Evolutionary conservation across 1,140 invertebrate genomes (phyloP).

Genomic region (Trachelipus rathkii): DNA sequence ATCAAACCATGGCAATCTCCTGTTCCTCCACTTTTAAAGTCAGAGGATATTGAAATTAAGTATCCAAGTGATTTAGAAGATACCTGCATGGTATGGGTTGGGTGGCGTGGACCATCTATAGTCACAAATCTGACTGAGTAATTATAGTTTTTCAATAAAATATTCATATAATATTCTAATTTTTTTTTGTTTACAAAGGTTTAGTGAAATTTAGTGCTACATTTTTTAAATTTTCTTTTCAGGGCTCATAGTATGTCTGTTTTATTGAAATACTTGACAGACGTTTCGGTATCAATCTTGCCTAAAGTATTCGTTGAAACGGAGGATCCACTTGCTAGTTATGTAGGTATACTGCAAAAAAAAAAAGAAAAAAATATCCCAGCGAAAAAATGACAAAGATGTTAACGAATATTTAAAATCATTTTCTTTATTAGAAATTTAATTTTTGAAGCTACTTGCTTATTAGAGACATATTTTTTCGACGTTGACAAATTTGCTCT

Average conservation of each 20-base stretch:
- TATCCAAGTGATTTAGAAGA: constrained; percentile 83
- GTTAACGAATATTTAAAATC: no score
- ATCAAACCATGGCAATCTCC: constrained; percentile 68
- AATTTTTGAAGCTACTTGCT: no score
- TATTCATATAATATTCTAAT: no score
- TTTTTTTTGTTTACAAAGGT: no score
- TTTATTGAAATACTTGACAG: constrained; percentile 77
- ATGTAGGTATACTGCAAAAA: no score
- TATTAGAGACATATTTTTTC: no score
- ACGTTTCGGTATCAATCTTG: constrained; percentile 75
- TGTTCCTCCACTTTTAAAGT: constrained; percentile 60
- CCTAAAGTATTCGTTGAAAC: constrained; percentile 79
- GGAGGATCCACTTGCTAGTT: constrained; percentile 68
- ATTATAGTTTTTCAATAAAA: neutral
- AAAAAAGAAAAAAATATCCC: no score
- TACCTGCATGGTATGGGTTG: constrained; percentile 72
- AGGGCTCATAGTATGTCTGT: constrained; percentile 51
- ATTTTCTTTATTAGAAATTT: no score
- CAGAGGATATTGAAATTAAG: constrained; percentile 49
- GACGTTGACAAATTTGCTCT: no score
- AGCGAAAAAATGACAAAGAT: no score
- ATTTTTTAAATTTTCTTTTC: neutral
- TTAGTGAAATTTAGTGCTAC: no score
- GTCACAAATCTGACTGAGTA: constrained; percentile 50
- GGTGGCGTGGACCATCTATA: constrained; percentile 78